Evolutionary conservation across 2,797 vertebrate genomes (phyloP), one percentile per base, ranked within the genome.

Genomic region (Glossophaga mutica): DNA sequence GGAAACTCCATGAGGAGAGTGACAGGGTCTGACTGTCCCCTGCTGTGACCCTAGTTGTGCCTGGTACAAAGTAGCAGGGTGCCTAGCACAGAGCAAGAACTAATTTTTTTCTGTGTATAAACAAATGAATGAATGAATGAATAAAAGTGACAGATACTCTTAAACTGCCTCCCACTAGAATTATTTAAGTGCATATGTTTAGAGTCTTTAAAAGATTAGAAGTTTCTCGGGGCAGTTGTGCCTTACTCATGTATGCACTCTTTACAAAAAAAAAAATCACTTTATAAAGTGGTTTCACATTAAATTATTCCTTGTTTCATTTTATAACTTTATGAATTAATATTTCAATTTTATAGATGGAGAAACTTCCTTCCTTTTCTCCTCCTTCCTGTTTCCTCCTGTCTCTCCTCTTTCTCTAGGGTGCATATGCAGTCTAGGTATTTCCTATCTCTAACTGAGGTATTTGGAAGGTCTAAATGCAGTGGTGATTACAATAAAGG

Each of bases 81-180:
- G 29, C 19, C 34, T 77, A 57, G 39, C 29, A 44, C 50, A 70
- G 34, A 71, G 46, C 32, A 93, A 91, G 15, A 83, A 32, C 15
- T 84, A 46, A 8, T 94, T 83, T 76, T 74, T 55, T 81, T 68
- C 42, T 29, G 8, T 73, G 65, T 82, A 52, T 52, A 90, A 86
- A 92, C 26, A 90, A 86, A 92, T 26, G 71, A 87, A 32, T 26
- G 18, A 93, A 39, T 88, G 26, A 87, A 93, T 57, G 78, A 78
- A 82, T 84, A 88, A 92, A 97, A 68, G n/a, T 81, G 37, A 78
- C 19, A 55, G 6, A 48, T 24, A 34, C 48, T 95, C 81, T 91
- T 83, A 78, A 57, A 82, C 26, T 67, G 37, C 39, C 55, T 96
- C 21, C 55, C 67, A 50, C 39, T 82, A n/a, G 67, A 78, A 73